These are phyloP conservation scores for Drosophila ambigua DNA, from an alignment of 1,140 invertebrate genomes.

Conservation along the genomic window DNA sequence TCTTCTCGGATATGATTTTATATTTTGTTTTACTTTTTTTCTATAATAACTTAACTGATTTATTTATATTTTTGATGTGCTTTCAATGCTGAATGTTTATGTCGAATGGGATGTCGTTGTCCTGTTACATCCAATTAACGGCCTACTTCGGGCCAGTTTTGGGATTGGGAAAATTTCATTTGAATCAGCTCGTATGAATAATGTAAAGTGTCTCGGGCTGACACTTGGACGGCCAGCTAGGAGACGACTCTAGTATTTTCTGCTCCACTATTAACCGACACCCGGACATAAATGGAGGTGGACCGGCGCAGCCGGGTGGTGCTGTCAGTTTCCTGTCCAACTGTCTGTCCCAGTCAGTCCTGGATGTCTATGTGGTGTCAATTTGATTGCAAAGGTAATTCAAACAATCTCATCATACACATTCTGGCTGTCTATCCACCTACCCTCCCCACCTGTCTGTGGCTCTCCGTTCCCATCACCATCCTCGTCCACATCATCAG, in stretches of 20 bases:
- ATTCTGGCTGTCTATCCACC: constrained; percentile 30
- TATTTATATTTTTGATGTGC: not conserved
- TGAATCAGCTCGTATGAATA: constrained; percentile 23
- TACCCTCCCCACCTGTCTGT: constrained; percentile 1
- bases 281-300: not conserved
- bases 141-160: constrained; percentile 33
- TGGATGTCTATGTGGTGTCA: constrained; percentile 71
- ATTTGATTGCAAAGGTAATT: constrained; percentile 79
- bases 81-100: constrained; percentile 14
- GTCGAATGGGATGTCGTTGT: constrained; percentile 5
- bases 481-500: constrained; percentile 11
- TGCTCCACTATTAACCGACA: not conserved
- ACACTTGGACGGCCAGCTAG: constrained; percentile 20
- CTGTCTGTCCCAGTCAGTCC: constrained; percentile 52
- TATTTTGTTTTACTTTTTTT: constrained; percentile 5
- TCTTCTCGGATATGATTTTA: not conserved
- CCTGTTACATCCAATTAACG: constrained; percentile 31
- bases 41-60: constrained; percentile 9
- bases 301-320: constrained; percentile 8
- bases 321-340: constrained; percentile 47
- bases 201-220: constrained; percentile 32
- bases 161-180: constrained; percentile 46
- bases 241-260: not conserved
- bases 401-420: constrained; percentile 76
- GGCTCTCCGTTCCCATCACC: not conserved